These are phyloP conservation scores for Synanceia verrucosa DNA, from an alignment of 2,797 vertebrate species.

Conservation along the genomic window DNA sequence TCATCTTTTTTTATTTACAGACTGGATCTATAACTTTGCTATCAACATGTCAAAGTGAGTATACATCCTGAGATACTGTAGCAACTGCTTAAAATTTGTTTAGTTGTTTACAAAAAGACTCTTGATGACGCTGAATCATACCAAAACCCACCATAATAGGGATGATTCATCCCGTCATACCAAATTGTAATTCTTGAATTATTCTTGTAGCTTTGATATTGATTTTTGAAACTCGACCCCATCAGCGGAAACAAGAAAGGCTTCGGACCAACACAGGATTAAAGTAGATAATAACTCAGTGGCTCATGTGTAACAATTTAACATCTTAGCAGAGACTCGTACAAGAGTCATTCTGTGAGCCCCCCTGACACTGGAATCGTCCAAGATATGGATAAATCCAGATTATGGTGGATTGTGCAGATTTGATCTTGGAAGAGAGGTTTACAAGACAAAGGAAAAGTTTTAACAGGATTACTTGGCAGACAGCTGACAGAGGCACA, in stretches of 20 bases:
- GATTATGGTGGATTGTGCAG: slow-evolving; percentile 48
- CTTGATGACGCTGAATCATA: neutral
- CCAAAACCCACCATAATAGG: neutral
- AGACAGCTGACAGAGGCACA: slow-evolving; percentile 7
- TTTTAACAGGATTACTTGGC: slow-evolving; percentile 50
- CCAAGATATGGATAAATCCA: slow-evolving; percentile 30
- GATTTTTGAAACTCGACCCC: neutral
- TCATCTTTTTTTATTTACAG: slow-evolving; percentile 55
- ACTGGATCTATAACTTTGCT: slow-evolving; percentile 30
- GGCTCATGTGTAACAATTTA: slow-evolving; percentile 1
- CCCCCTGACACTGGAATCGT: slow-evolving; percentile 3
- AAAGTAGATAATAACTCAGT: neutral
- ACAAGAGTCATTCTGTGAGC: neutral
- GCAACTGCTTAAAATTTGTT: neutral
- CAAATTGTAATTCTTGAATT: neutral
- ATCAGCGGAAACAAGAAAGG: neutral
- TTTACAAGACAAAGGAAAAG: slow-evolving; percentile 37
- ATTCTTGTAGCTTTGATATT: neutral
- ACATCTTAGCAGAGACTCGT: neutral
- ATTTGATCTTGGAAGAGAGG: slow-evolving; percentile 39
- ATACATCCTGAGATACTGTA: neutral
- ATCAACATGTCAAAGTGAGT: slow-evolving; percentile 80
- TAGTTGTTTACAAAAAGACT: neutral
- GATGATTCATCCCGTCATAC: neutral
- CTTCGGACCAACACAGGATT: neutral